phyloP scores from a whole-genome alignment of 2,797 vertebrate genomes.

The Mormyrops boulengeri region DNA sequence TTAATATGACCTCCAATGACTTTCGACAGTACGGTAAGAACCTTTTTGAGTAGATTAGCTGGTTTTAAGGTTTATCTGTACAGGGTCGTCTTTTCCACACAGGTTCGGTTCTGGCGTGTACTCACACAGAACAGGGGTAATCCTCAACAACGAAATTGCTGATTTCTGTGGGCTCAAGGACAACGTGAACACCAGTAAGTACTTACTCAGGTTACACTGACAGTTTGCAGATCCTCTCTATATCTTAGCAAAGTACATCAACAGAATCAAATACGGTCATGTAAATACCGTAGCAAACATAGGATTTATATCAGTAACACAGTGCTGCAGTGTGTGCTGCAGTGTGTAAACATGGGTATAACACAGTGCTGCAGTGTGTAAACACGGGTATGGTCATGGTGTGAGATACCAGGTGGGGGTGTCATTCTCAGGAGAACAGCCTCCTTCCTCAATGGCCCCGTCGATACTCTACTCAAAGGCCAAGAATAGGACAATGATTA shows the following conservation, averaged over 20 bases:
- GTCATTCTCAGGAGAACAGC: not conserved
- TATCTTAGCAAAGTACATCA: not conserved
- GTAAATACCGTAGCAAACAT: not conserved
- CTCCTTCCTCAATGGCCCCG: slow-evolving; percentile 6
- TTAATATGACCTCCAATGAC: not conserved
- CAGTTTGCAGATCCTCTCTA: not conserved
- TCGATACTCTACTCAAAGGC: not conserved
- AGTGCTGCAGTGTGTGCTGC: not conserved
- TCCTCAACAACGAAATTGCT: not conserved
- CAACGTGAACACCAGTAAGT: not conserved
- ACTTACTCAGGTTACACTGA: not conserved
- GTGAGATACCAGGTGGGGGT: not conserved
- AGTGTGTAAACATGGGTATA: not conserved
- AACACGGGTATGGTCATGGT: not conserved
- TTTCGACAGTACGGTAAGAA: not conserved
- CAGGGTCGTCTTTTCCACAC: not conserved
- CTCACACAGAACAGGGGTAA: not conserved
- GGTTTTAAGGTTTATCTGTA: not conserved
- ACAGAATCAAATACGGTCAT: not conserved
- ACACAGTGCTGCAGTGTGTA: not conserved
- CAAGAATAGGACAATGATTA: not conserved
- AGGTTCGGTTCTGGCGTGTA: not conserved
- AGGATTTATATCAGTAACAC: not conserved
- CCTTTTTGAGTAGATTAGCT: not conserved
- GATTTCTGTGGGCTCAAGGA: not conserved